Conservation (phyloP, 1,140 invertebrate genomes). For the Caenorhabditis remanei region DNA sequence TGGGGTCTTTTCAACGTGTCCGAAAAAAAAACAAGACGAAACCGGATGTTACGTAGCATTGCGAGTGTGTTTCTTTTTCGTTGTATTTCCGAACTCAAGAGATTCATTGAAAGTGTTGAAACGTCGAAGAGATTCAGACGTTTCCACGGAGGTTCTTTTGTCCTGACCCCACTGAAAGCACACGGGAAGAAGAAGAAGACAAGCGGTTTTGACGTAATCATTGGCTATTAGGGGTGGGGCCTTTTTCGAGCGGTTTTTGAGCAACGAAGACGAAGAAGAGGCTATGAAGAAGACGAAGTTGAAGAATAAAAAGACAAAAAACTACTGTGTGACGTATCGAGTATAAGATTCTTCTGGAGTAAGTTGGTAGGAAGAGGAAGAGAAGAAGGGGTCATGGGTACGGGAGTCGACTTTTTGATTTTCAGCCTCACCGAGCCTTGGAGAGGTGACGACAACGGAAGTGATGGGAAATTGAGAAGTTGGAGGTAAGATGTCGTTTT, state of each 20-base stretch:
- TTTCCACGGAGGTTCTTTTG: slow-evolving; percentile 34
- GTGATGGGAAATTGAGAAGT: slow-evolving; percentile 15
- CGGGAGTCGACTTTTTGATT: slow-evolving; percentile 7
- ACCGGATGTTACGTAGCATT: slow-evolving; percentile 42
- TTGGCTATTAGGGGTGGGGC: slow-evolving; percentile 45
- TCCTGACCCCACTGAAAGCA: neutral
- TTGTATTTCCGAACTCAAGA: slow-evolving; percentile 40
- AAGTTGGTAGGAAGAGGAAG: neutral
- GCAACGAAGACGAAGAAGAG: slow-evolving; percentile 28
- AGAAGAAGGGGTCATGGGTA: slow-evolving; percentile 19
- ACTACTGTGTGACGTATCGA: slow-evolving; percentile 46
- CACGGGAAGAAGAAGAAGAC: slow-evolving; percentile 25
- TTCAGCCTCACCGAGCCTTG: slow-evolving; percentile 15
- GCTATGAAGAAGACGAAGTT: neutral
- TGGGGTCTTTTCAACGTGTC: neutral
- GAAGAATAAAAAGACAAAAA: slow-evolving; percentile 29
- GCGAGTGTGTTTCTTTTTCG: slow-evolving; percentile 11
- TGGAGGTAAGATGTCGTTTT: neutral
- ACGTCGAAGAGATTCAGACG: slow-evolving; percentile 14
- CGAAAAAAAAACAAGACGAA: slow-evolving; percentile 50
- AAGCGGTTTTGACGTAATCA: slow-evolving; percentile 45
- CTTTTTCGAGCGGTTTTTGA: slow-evolving; percentile 26
- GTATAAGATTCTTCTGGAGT: neutral
- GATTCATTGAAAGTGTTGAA: neutral
- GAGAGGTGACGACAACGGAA: slow-evolving; percentile 26